A percentile compares a stretch with the other conserved stretches of the same genome.
phyloP scores from a whole-genome alignment of 2,113 vertebrate species.

The Chinchilla lanigera region DNA sequence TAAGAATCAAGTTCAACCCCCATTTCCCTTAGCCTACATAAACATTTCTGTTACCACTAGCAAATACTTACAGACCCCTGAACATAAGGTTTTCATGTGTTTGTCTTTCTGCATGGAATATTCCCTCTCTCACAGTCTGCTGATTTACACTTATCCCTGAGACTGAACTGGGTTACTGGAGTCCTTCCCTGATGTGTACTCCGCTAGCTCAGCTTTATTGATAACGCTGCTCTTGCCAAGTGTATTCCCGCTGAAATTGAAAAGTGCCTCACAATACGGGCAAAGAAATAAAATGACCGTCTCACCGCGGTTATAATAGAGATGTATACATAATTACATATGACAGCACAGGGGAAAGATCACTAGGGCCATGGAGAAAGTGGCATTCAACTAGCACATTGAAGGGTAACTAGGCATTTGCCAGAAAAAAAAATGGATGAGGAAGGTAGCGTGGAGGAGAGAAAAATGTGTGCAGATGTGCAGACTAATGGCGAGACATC shows the following conservation, averaged over 20 bases:
- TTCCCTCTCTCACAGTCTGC: background rate
- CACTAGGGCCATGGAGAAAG: background rate
- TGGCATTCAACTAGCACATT: background rate
- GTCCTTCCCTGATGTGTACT: slow-evolving; percentile 17
- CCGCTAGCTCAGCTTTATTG: background rate
- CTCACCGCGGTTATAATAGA: background rate
- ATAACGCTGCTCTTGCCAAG: background rate
- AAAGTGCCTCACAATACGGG: background rate
- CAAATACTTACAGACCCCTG: background rate
- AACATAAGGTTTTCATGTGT: background rate
- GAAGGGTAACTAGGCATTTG: background rate
- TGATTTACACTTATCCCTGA: background rate
- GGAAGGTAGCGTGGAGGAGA: background rate
- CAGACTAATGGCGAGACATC: background rate
- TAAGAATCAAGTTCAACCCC: background rate
- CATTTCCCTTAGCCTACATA: background rate
- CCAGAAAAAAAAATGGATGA: slow-evolving; percentile 11
- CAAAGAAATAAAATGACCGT: slow-evolving; percentile 18
- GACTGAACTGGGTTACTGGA: background rate
- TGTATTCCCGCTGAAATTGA: background rate
- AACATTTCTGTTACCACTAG: background rate
- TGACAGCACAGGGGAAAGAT: background rate
- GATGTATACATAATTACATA: background rate
- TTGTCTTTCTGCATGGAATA: background rate
- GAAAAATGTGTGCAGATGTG: background rate